These are phyloP conservation scores for Catharus bicknelli DNA, from an alignment of 2,113 vertebrate species.

Conservation along the genomic window DNA sequence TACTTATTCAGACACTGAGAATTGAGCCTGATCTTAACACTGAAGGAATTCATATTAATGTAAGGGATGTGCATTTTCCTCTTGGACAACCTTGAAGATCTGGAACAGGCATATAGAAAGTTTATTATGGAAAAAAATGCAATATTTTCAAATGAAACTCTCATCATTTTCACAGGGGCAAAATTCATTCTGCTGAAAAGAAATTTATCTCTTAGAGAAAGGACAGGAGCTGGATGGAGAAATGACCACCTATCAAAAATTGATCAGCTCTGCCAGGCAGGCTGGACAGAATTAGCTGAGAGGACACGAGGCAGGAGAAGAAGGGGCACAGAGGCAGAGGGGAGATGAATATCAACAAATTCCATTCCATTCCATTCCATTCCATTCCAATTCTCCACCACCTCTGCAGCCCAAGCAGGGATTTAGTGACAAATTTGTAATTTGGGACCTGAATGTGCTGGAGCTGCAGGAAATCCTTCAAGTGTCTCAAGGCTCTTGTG, in stretches of 20 bases:
- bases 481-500: background rate
- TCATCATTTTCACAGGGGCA: background rate
- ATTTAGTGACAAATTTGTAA: background rate
- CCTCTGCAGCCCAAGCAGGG: background rate
- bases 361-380: no score
- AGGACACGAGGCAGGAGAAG: background rate
- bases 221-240: background rate
- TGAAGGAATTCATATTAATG: background rate
- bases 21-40: background rate
- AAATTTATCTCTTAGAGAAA: background rate
- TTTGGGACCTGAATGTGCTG: background rate
- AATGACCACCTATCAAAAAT: conserved; percentile 31
- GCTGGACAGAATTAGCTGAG: background rate
- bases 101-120: background rate
- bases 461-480: background rate
- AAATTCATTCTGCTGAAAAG: background rate
- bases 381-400: background rate
- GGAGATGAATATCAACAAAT: background rate
- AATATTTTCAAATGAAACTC: background rate
- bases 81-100: background rate
- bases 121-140: background rate
- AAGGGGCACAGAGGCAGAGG: background rate
- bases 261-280: background rate
- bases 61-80: background rate
- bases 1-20: background rate